Conservation (phyloP, 2,888 invertebrate genomes). For the Synergus laeviventris region DNA sequence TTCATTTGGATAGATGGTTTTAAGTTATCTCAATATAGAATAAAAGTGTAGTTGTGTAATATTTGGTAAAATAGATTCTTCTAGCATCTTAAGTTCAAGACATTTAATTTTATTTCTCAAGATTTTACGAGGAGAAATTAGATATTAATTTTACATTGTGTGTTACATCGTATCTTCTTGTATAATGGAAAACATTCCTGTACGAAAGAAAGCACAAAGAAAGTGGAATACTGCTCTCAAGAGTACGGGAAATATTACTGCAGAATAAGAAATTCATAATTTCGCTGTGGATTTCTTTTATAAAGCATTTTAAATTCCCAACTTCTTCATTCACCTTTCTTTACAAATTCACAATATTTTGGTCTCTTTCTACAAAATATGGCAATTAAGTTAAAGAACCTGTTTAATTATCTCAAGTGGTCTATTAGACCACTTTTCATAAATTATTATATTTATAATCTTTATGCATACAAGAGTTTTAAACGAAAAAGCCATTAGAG, state of each 20-base stretch:
- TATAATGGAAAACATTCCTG: neutral
- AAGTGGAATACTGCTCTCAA: neutral
- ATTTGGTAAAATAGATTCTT: too few relatives aligned
- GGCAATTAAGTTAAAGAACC: conserved; percentile 9
- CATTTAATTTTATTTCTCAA: too few relatives aligned
- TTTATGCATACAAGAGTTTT: neutral
- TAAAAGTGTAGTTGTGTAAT: too few relatives aligned
- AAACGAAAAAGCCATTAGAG: neutral
- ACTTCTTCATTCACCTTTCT: neutral
- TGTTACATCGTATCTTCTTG: neutral
- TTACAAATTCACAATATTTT: conserved; percentile 13
- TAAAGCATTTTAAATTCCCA: conserved; percentile 2
- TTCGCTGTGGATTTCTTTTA: conserved; percentile 7
- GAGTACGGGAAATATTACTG: conserved; percentile 6
- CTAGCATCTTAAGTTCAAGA: too few relatives aligned
- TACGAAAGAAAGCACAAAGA: neutral
- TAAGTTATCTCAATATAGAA: too few relatives aligned
- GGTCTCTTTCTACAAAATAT: neutral
- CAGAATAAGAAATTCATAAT: conserved; percentile 20
- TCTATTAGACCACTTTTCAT: neutral
- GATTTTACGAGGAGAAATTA: neutral
- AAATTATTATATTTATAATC: neutral
- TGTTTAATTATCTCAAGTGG: neutral
- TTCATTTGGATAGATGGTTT: too few relatives aligned
- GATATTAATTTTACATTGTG: neutral